Evolutionary conservation across 2,888 invertebrate genomes (phyloP), one percentile per base, ranked within the genome.

Genomic region (Heliconius charithonia): DNA sequence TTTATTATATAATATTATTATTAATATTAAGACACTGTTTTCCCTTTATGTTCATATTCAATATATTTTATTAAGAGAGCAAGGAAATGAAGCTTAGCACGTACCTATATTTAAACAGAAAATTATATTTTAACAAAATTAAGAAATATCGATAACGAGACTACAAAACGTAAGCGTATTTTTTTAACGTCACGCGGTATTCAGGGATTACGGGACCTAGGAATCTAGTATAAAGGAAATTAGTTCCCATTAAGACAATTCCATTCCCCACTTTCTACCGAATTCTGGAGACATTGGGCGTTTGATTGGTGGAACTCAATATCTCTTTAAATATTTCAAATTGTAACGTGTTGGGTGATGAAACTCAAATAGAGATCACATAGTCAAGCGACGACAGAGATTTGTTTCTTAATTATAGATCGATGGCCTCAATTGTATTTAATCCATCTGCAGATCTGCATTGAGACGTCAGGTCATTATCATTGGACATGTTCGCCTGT

Each of bases 401-500:
- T 67, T 67, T 67, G 67, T 67, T 37, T 67, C 67, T 41, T 67
- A 69, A 41, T 72, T 59, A 59, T 59, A 72, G 72, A 72, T 72
- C 72, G 72, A 72, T 72, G 72, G 16, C 59, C 72, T 25, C 59
- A 59, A 72, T 72, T 72, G 72, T 59, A 37, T 37, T 59, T 72
- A 72, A 72, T 72, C 72, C 59, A 72, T 72, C 59, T 72, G 72
- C 72, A 72, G 72, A 72, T 59, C 72, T 37, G 59, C 56, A 72
- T 72, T 37, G n/a, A 72, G 72, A 59, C 37, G 71, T 72, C 32
- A 37, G n/a, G 32, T n/a, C 72, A 19, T 37, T 59, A 72, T 59
- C 59, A 59, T 25, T 72, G 59, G 59, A 59, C 59, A 72, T 59
- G 37, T 59, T 9, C 59, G 59, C n/a, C 32, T 32, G 59, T 32